These are phyloP conservation scores for Protophormia terraenovae DNA, from an alignment of 2,888 invertebrate species.

Conservation along the genomic window DNA sequence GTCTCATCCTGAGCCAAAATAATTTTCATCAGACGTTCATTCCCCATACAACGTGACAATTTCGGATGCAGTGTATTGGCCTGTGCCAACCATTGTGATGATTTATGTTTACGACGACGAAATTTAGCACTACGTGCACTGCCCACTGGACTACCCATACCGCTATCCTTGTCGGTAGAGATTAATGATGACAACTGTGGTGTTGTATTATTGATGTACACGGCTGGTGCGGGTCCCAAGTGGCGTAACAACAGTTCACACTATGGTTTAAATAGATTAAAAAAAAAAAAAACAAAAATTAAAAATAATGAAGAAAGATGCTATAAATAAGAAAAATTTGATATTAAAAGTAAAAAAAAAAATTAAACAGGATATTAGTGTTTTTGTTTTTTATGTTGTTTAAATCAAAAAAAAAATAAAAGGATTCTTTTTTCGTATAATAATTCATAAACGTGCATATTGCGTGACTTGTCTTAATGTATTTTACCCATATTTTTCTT, in stretches of 20 bases:
- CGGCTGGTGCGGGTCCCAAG: constrained; percentile 69
- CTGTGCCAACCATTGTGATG: constrained; percentile 75
- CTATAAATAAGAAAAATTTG: neutral
- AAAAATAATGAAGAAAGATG: neutral
- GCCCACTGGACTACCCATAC: constrained; percentile 80
- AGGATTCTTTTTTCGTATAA: neutral
- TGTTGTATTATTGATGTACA: constrained; percentile 61
- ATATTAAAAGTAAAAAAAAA: neutral
- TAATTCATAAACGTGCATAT: constrained; percentile 9
- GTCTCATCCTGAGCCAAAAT: constrained; percentile 84
- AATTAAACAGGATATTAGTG: constrained; percentile 15
- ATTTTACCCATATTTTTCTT: neutral
- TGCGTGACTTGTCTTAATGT: constrained; percentile 61
- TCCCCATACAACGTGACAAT: constrained; percentile 72
- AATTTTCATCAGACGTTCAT: constrained; percentile 83
- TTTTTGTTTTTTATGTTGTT: neutral
- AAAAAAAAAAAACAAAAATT: constrained; percentile 14
- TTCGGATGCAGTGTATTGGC: constrained; percentile 79
- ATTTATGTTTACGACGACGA: constrained; percentile 76
- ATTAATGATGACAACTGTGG: constrained; percentile 74
- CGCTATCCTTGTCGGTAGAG: constrained; percentile 79
- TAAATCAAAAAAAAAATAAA: too few species aligned
- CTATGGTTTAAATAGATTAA: constrained; percentile 69
- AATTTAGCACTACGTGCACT: constrained; percentile 79
- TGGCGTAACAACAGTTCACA: constrained; percentile 77